Evolutionary conservation across 2,888 invertebrate species (phyloP), one percentile per base, ranked within the genome.

Genomic region (Ichneumoninae sp.): DNA sequence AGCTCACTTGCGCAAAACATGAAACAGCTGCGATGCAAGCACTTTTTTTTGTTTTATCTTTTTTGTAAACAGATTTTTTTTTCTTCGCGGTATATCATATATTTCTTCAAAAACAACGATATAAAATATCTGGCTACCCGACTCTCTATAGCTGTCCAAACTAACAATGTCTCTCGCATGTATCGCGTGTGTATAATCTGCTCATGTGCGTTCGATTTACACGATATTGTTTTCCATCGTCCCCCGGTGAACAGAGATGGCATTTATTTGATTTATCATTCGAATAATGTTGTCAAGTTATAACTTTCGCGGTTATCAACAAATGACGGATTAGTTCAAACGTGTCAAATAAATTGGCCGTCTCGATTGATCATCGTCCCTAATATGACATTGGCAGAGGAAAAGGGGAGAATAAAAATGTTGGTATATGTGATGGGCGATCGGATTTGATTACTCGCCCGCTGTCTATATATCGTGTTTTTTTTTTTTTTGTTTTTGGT

Each of bases 21-120:
- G 22, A 78, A 83, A 60, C 69, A 69, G 60, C 52, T 70, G 84
- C 84, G 74, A 65, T 54, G 50, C 16, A 84, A 81, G 84, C 84
- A 81, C 50, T 30, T 44, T 77, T 57, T 70, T 50, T 30, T 22
- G 7, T 50, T 63, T n/a, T 65, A 19, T 40, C 13, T 13, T 52
- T 76, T 36, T 76, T 75, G 69, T 76, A 65, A 65, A 71, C 60
- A 71, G 13, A 44, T 68, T 70, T 71, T 57, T 70, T 54, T 65
- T 76, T 69, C 57, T 52, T 63, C 70, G 66, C 71, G 57, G 76
- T 30, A 68, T 78, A 70, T 84, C 83, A 68, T 74, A 84, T 74
- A 81, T 81, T 74, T 84, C 84, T 70, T 84, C 81, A 83, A 84
- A 82, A 81, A 84, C 77, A 84, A 84, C 81, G 74, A 78, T 84